Percentiles rank a stretch among this genome's conserved stretches.
phyloP scores from a whole-genome alignment of 2,113 vertebrate genomes.

The Hippopotamus amphibius region DNA sequence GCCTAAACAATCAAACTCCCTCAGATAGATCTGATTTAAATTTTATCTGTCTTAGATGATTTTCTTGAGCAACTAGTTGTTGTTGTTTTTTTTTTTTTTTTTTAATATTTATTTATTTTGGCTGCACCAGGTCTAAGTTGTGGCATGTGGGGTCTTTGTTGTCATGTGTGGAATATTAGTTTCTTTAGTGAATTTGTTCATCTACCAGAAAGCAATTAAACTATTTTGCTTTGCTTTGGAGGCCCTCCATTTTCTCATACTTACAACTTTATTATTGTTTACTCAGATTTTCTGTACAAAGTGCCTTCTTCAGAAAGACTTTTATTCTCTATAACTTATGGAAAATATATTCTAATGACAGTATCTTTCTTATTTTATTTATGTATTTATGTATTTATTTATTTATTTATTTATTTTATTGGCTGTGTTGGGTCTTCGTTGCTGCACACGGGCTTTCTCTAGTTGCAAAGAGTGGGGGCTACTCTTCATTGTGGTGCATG shows the following conservation, averaged over 20 bases:
- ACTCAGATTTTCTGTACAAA: not conserved
- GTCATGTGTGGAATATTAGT: too few species aligned
- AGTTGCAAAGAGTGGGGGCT: too few species aligned
- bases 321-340: not conserved
- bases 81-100: too few species aligned
- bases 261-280: not conserved
- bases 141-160: too few species aligned
- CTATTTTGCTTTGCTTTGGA: not conserved
- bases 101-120: too few species aligned
- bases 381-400: too few species aligned
- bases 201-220: not conserved
- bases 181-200: not conserved
- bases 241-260: not conserved
- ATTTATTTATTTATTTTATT: too few species aligned
- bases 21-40: not conserved
- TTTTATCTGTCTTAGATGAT: not conserved
- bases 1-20: not conserved
- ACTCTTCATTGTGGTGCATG: too few species aligned
- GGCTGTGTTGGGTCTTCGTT: too few species aligned
- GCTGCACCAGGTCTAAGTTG: too few species aligned
- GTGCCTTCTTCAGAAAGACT: not conserved
- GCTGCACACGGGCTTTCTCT: too few species aligned
- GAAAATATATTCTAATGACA: not conserved
- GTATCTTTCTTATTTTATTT: not conserved
- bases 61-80: not conserved